These are phyloP conservation scores for Chionomys nivalis DNA, from an alignment of 2,113 vertebrate species.

Conservation along the genomic window DNA sequence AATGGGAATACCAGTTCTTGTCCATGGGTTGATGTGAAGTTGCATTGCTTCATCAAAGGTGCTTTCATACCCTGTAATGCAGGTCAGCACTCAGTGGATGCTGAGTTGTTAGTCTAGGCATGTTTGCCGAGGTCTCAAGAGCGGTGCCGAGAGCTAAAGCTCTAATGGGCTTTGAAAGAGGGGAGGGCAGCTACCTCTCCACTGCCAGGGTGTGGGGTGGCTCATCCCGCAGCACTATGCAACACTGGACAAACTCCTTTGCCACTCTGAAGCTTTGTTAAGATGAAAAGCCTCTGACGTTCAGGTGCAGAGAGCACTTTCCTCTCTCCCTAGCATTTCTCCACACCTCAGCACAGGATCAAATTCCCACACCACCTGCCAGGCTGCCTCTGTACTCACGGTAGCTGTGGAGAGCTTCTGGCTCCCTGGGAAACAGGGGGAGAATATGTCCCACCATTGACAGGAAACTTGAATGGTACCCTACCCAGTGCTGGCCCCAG, in stretches of 20 bases:
- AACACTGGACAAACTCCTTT: background rate
- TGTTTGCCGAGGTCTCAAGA: too few relatives aligned
- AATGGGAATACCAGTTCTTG: background rate
- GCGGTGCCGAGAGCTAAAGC: background rate
- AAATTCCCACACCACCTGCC: background rate
- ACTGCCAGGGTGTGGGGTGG: accelerated
- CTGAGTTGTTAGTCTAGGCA: background rate
- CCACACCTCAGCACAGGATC: background rate
- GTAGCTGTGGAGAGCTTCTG: background rate
- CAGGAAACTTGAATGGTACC: background rate
- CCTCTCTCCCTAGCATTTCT: background rate
- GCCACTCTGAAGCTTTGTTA: background rate
- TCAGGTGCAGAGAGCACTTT: background rate
- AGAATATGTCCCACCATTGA: background rate
- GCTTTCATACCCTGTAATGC: background rate
- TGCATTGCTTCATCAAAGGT: background rate
- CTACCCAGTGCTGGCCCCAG: background rate
- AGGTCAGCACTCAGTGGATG: background rate
- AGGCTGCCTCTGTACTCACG: background rate
- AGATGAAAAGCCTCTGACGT: background rate
- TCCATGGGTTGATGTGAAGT: background rate
- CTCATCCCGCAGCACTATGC: background rate
- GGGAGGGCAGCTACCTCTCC: too few relatives aligned
- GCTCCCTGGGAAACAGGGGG: background rate
- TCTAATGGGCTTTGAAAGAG: background rate